Base-by-base conservation (phyloP, 35 echinoderm and acorn worm species). In the Acanthaster planci region DNA sequence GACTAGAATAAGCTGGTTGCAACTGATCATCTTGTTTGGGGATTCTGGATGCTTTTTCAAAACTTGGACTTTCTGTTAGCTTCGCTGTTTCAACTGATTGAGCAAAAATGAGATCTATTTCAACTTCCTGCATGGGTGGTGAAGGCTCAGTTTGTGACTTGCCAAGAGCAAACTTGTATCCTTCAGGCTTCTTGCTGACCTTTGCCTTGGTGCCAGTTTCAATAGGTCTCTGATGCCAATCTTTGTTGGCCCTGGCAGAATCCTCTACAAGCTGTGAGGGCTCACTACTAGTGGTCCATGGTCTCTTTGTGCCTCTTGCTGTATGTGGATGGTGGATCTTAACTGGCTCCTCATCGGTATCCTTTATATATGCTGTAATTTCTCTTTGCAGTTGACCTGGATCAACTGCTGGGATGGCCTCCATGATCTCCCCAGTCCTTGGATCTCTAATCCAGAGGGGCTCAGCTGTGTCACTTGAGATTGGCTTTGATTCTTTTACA, bases 361-460 rank as follows among this genome's bases (percentile, higher is more conserved):
- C 79, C 60, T 51, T 31, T 40, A 93, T 16, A 39, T 84, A 93
- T 19, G 91, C 91, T 51, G 80, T 84, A 4, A 83, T 37, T 40
- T 72, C 37, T 26, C 37, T 56, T 51, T 88, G 50, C 39, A 93
- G 55, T 58, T 93, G 55, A 29, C 84, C 31, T n/a, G 86, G 80
- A 85, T 93, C 80, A 15, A 75, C 81, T 21, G 87, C 83, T 78
- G 81, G 92, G 22, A 75, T 67, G 50, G 87, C 87, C 57, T 85
- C 54, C 39, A 94, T 60, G 26, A 94, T 75, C 67, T 89, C 30
- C 19, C 87, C 83, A 52, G 83, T 64, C 52, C 53, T 53, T 89
- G 91, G 91, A 58, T 88, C 86, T 18, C 60, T 79, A 16, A 88
- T 67, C 42, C 37, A 26, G 23, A 82, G 37, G 42, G 86, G 86